Percentiles rank a stretch among this genome's conserved stretches.
Evolutionary conservation across 2,888 invertebrate genomes (phyloP).

Genomic region (Caenorhabditis afra): DNA sequence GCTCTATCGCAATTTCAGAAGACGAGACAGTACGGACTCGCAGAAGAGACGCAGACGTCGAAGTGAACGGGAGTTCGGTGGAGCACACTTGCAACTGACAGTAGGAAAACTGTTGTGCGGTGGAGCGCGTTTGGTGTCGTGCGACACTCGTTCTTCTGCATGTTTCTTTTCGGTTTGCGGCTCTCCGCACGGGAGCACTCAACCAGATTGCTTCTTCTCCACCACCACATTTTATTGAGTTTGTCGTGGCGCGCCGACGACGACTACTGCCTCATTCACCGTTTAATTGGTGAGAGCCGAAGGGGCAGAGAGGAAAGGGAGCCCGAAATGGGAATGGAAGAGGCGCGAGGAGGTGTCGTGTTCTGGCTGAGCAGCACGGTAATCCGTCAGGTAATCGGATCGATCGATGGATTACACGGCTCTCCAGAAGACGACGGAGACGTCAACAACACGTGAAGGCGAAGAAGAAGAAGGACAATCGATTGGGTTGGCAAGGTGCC

Average conservation of each 20-base stretch:
- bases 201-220: background rate
- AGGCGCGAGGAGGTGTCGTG: background rate
- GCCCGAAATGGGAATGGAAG: background rate
- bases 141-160: too few relatives aligned
- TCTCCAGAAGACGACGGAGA: background rate
- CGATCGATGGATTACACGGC: background rate
- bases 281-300: background rate
- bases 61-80: too few relatives aligned
- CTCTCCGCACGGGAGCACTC: background rate
- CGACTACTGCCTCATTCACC: too few relatives aligned
- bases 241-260: background rate
- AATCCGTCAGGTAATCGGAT: conserved; percentile 9
- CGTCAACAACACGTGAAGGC: background rate
- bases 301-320: background rate
- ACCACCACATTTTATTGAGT: conserved; percentile 7
- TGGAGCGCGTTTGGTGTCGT: background rate
- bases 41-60: too few relatives aligned
- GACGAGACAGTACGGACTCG: too few relatives aligned
- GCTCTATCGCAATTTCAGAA: too few relatives aligned
- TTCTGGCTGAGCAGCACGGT: background rate
- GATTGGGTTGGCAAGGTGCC: background rate
- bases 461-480: background rate
- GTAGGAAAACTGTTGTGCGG: too few relatives aligned
- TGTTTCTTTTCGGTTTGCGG: background rate
- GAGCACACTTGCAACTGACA: too few relatives aligned